These are phyloP conservation scores for Listronotus oregonensis DNA, from an alignment of 1,140 invertebrate species.

Conservation along the genomic window DNA sequence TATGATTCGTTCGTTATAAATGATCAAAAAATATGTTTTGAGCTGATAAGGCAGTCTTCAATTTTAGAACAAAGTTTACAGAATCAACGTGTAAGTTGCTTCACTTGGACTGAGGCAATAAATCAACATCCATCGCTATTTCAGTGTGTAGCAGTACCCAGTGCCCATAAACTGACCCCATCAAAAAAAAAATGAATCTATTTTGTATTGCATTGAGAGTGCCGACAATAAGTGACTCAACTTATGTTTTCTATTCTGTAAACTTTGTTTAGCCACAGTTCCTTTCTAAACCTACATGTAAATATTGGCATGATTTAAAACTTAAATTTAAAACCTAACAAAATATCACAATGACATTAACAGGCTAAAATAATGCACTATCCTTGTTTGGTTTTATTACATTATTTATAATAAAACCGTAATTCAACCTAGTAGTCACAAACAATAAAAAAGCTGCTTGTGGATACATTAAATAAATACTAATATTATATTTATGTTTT, in stretches of 20 bases:
- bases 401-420: neutral
- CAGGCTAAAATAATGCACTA: slow-evolving; percentile 2
- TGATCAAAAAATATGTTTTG: slow-evolving; percentile 6
- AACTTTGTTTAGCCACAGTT: neutral
- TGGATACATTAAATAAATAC: slow-evolving; percentile 8
- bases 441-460: slow-evolving; percentile 10
- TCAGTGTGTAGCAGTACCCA: too few relatives aligned
- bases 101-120: too few relatives aligned
- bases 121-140: too few relatives aligned
- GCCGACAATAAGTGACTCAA: too few relatives aligned
- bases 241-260: too few relatives aligned
- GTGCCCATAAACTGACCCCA: too few relatives aligned
- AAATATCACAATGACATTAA: slow-evolving; percentile 22
- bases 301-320: slow-evolving; percentile 19
- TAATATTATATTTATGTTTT: neutral
- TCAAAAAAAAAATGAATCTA: too few relatives aligned
- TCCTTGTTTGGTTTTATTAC: neutral
- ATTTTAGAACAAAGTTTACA: neutral
- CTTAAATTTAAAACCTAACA: slow-evolving; percentile 8
- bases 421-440: neutral
- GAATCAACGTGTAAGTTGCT: too few relatives aligned
- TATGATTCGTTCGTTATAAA: neutral
- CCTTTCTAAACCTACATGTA: neutral
- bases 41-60: slow-evolving; percentile 13
- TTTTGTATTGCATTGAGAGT: too few relatives aligned